Evolutionary conservation across 2,797 vertebrate species (phyloP).

Genomic region (Choloepus didactylus): DNA sequence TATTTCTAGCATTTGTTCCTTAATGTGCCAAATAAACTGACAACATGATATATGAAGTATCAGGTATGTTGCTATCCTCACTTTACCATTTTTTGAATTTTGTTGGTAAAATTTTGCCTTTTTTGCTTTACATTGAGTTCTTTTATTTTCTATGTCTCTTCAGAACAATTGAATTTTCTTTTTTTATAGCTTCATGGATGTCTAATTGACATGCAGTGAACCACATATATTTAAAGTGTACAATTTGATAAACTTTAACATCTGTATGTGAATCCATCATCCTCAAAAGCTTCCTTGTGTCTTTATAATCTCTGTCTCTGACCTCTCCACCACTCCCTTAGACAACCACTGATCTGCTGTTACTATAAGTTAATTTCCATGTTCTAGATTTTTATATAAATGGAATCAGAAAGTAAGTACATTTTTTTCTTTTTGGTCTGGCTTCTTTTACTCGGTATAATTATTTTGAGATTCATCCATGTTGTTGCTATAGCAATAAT

Average conservation of each 20-base stretch:
- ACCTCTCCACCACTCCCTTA: neutral
- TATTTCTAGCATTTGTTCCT: conserved; percentile 19
- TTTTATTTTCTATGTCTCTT: neutral
- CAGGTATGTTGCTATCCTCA: neutral
- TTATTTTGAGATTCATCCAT: too few species aligned
- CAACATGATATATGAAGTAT: neutral
- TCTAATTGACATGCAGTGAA: too few species aligned
- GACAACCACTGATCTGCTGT: neutral
- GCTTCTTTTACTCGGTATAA: too few species aligned
- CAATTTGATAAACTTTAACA: neutral
- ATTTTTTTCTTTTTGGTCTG: too few species aligned
- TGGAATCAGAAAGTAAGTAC: too few species aligned
- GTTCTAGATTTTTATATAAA: neutral
- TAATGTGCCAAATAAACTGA: neutral
- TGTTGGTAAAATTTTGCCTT: neutral
- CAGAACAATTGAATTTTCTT: neutral
- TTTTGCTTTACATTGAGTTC: neutral
- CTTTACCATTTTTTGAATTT: neutral
- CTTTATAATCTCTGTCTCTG: neutral
- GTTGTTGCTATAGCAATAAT: too few species aligned
- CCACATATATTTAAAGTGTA: too few species aligned
- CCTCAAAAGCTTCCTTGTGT: neutral
- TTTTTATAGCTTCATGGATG: neutral
- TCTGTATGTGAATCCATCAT: neutral
- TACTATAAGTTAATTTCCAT: neutral